These are phyloP conservation scores for Saguinus midas DNA, from an alignment of 2,113 vertebrate species.

Conservation along the genomic window DNA sequence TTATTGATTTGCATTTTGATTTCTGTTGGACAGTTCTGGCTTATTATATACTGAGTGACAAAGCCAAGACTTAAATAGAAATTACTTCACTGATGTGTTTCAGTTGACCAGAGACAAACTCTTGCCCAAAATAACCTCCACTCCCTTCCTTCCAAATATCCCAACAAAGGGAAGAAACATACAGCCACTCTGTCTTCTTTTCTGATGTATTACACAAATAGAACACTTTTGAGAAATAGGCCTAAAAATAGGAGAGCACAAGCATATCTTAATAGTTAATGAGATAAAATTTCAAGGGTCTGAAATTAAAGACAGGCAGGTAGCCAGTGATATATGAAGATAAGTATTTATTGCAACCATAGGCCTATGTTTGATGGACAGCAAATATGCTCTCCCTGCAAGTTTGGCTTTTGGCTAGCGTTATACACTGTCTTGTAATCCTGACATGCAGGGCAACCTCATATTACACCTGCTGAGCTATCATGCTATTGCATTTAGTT, in stretches of 20 bases:
- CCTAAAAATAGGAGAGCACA: conserved; percentile 77
- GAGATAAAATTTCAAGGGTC: conserved; percentile 74
- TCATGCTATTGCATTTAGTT: background rate
- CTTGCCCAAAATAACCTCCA: conserved; percentile 72
- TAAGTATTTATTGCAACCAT: conserved; percentile 55
- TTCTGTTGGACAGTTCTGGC: conserved; percentile 80
- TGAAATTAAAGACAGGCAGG: conserved; percentile 78
- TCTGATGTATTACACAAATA: conserved; percentile 75
- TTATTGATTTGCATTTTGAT: conserved; percentile 68
- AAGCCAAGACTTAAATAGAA: conserved; percentile 78
- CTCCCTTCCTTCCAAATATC: conserved; percentile 79
- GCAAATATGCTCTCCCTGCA: background rate
- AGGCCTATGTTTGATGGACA: conserved; percentile 6
- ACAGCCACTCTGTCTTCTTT: conserved; percentile 73
- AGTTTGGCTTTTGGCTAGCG: conserved; percentile 15
- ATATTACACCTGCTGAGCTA: background rate
- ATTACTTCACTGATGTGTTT: conserved; percentile 82
- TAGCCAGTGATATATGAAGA: conserved; percentile 68
- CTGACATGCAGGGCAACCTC: background rate
- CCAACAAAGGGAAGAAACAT: conserved; percentile 74
- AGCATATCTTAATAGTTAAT: conserved; percentile 81
- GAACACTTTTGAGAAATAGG: conserved; percentile 75
- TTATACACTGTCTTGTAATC: background rate
- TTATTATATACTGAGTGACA: conserved; percentile 69
- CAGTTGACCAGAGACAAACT: conserved; percentile 80